These are phyloP conservation scores for Mormyrus hasselquistii DNA, from an alignment of 2,797 vertebrate genomes.

Conservation along the genomic window DNA sequence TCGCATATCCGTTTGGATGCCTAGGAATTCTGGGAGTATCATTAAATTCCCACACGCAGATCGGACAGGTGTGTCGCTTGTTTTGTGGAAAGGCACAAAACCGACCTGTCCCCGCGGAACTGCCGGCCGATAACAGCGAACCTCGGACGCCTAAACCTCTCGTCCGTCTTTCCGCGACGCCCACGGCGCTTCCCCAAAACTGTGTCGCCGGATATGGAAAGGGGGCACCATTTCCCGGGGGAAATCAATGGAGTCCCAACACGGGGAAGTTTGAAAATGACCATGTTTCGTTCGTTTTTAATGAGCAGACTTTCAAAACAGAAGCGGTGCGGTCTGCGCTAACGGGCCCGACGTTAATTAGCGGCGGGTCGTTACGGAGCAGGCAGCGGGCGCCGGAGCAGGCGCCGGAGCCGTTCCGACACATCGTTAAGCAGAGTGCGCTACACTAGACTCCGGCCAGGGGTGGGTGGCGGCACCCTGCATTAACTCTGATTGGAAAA, in stretches of 20 bases:
- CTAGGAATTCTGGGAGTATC: not conserved
- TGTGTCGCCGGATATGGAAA: not conserved
- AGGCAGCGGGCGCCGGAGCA: conserved; percentile 38
- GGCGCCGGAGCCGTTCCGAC: conserved; percentile 27
- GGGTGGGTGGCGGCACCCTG: not conserved
- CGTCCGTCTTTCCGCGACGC: not conserved
- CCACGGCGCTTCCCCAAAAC: not conserved
- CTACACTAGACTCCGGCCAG: not conserved
- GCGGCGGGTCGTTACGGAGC: conserved; percentile 47
- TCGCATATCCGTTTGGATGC: not conserved
- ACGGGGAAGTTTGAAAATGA: conserved; percentile 16
- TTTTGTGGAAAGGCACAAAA: not conserved
- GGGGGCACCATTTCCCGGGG: not conserved
- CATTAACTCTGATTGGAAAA: not conserved
- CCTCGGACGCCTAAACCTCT: not conserved
- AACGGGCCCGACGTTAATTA: conserved; percentile 40
- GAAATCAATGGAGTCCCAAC: conserved; percentile 3
- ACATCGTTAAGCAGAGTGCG: conserved; percentile 42
- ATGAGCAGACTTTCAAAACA: conserved; percentile 35
- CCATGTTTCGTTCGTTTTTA: conserved; percentile 27
- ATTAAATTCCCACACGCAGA: not conserved
- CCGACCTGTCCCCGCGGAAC: not conserved
- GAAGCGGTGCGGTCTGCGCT: conserved; percentile 21
- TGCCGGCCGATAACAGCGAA: not conserved
- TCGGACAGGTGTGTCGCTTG: not conserved